Percentiles rank a stretch among this genome's conserved stretches.
Conservation (phyloP, 2,888 invertebrate species). For the Sisyra terminalis region DNA sequence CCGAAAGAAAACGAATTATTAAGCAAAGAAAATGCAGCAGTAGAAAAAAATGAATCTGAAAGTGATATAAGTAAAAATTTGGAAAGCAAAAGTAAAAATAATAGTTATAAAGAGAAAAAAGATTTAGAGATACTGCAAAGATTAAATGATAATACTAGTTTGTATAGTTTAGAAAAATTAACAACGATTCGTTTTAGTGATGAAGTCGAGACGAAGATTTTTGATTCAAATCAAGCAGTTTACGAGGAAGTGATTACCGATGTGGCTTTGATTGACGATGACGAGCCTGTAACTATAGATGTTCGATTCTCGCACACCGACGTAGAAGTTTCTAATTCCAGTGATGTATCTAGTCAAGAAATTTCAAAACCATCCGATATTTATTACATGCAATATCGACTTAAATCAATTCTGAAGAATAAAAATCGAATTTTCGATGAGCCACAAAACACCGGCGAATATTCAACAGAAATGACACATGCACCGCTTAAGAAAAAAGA, state of each 20-base stretch:
- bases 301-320: slow-evolving; percentile 27
- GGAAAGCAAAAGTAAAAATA: slow-evolving; percentile 4
- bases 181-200: slow-evolving; percentile 5
- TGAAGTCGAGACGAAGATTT: slow-evolving; percentile 3
- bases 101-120: not conserved
- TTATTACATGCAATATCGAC: slow-evolving; percentile 17
- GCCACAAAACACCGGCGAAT: slow-evolving; percentile 2
- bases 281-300: slow-evolving; percentile 7
- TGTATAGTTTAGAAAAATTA: not conserved
- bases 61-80: slow-evolving; percentile 5
- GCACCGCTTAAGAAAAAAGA: not conserved
- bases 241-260: not conserved
- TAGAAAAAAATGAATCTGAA: slow-evolving; percentile 3
- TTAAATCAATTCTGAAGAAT: slow-evolving; percentile 7
- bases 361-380: slow-evolving; percentile 31
- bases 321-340: slow-evolving; percentile 11
- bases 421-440: slow-evolving; percentile 6
- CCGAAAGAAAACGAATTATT: no score
- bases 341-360: slow-evolving; percentile 10
- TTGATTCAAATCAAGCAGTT: not conserved
- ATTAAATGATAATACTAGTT: slow-evolving; percentile 1
- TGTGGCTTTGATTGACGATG: not conserved
- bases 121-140: not conserved
- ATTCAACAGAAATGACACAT: not conserved
- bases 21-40: not conserved